A percentile compares a stretch with the other conserved stretches of the same genome.
phyloP scores from a whole-genome alignment of 2,113 vertebrate genomes.

The Cyprinodon tularosa region DNA sequence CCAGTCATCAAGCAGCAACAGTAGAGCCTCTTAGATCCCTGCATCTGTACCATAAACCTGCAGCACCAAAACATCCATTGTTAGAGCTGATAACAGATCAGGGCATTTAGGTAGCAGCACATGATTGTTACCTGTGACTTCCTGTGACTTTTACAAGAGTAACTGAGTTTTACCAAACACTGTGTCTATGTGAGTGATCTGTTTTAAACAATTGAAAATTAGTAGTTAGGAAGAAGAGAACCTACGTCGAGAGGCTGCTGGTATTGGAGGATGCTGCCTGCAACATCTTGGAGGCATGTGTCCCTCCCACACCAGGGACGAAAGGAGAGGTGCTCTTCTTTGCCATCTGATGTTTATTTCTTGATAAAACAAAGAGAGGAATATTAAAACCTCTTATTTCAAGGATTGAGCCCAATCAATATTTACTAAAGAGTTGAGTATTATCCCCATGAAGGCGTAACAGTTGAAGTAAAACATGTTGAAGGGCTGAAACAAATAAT shows the following conservation, averaged over 20 bases:
- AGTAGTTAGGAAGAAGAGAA: not conserved
- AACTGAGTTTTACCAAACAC: not conserved
- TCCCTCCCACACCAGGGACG: constrained; percentile 70
- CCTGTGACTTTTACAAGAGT: not conserved
- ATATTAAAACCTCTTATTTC: not conserved
- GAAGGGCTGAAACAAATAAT: not conserved
- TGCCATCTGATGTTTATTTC: constrained; percentile 91
- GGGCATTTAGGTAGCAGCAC: too few species aligned
- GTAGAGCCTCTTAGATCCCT: too few species aligned
- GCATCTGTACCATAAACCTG: too few species aligned
- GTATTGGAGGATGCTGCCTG: constrained; percentile 59
- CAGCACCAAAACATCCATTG: too few species aligned
- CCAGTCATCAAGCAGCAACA: too few species aligned
- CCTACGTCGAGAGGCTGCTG: constrained; percentile 61
- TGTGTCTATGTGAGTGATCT: not conserved
- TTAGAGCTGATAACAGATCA: too few species aligned
- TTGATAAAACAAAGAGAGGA: constrained; percentile 16
- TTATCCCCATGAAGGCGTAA: not conserved
- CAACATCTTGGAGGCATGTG: constrained; percentile 68
- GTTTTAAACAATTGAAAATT: not conserved
- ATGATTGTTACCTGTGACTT: too few species aligned
- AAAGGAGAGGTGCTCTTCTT: constrained; percentile 95
- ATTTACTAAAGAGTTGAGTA: not conserved
- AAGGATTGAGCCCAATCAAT: not conserved
- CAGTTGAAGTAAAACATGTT: not conserved